A percentile compares a stretch with the other conserved stretches of the same genome.
These are phyloP conservation scores for Heliconius hewitsoni DNA, from an alignment of 1,140 invertebrate genomes.

Conservation along the genomic window DNA sequence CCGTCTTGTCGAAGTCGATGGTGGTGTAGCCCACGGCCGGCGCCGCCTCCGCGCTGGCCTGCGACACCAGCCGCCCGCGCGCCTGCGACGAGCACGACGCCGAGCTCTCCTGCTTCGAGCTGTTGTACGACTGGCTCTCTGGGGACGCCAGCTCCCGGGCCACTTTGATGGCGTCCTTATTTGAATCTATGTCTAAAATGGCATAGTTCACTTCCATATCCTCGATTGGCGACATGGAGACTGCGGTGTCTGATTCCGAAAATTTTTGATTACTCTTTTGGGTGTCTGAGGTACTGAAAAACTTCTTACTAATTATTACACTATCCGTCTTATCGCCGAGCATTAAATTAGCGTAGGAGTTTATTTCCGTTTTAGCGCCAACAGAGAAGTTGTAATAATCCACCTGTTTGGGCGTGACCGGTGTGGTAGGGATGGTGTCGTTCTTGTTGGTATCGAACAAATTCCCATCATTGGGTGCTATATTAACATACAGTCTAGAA, in stretches of 20 bases:
- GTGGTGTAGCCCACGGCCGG: constrained; percentile 90
- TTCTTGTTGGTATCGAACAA: constrained; percentile 53
- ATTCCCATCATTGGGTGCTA: constrained; percentile 75
- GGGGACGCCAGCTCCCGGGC: constrained; percentile 58
- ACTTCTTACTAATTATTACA: constrained; percentile 55
- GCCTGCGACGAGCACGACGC: constrained; percentile 56
- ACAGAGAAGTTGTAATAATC: constrained; percentile 70
- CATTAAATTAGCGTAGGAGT: constrained; percentile 85
- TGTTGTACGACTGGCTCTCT: constrained; percentile 66
- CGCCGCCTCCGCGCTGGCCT: constrained; percentile 60
- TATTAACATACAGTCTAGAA: constrained; percentile 85
- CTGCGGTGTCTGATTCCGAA: constrained; percentile 77
- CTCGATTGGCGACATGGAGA: constrained; percentile 74
- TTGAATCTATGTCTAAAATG: constrained; percentile 86
- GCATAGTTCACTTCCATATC: constrained; percentile 88
- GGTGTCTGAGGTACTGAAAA: constrained; percentile 48
- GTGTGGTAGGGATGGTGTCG: constrained; percentile 59
- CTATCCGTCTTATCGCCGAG: constrained; percentile 81
- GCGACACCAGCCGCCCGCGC: constrained; percentile 56
- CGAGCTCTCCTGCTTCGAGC: constrained; percentile 62
- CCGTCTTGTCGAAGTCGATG: constrained; percentile 96
- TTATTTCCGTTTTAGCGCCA: constrained; percentile 57
- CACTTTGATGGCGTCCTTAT: constrained; percentile 54
- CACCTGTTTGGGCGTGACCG: constrained; percentile 68
- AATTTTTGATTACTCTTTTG: constrained; percentile 55